Percentiles rank a stretch among this genome's conserved stretches.
These are phyloP conservation scores for Heliconius erato DNA, from an alignment of 2,888 invertebrate species.

Conservation along the genomic window DNA sequence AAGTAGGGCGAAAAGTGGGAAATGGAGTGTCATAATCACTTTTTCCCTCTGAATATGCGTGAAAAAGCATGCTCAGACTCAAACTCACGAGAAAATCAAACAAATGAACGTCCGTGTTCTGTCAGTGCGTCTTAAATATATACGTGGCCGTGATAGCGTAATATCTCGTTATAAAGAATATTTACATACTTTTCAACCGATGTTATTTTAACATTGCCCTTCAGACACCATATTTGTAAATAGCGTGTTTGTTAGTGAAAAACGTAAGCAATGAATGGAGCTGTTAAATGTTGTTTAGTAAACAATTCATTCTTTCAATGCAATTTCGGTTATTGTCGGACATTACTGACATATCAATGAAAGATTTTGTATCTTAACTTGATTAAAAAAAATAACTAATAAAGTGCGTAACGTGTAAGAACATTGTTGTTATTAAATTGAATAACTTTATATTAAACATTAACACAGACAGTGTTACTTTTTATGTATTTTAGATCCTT, in stretches of 20 bases:
- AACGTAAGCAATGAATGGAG: constrained; percentile 40
- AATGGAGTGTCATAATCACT: too few relatives aligned
- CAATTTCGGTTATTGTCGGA: constrained; percentile 39
- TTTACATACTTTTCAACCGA: not conserved
- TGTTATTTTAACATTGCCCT: constrained; percentile 15
- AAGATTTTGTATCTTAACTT: constrained; percentile 30
- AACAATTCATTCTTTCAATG: constrained; percentile 47
- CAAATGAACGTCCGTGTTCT: too few relatives aligned
- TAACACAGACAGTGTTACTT: too few relatives aligned
- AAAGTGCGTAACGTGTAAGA: too few relatives aligned
- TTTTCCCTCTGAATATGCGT: too few relatives aligned
- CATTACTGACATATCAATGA: constrained; percentile 27
- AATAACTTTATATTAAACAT: too few relatives aligned
- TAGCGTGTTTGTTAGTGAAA: constrained; percentile 34
- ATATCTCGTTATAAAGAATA: not conserved
- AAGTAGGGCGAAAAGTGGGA: too few relatives aligned
- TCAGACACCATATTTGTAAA: constrained; percentile 39
- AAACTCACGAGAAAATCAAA: not conserved
- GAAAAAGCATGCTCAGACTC: too few relatives aligned
- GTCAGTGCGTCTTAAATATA: not conserved
- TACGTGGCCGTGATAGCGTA: not conserved
- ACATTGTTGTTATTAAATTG: too few relatives aligned
- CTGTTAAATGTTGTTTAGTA: constrained; percentile 43
- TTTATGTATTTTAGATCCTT: too few relatives aligned
- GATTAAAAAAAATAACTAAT: not conserved